Percentiles rank a stretch among this genome's conserved stretches.
Conservation (phyloP, 2,113 vertebrate species). For the Peromyscus polionotus region DNA sequence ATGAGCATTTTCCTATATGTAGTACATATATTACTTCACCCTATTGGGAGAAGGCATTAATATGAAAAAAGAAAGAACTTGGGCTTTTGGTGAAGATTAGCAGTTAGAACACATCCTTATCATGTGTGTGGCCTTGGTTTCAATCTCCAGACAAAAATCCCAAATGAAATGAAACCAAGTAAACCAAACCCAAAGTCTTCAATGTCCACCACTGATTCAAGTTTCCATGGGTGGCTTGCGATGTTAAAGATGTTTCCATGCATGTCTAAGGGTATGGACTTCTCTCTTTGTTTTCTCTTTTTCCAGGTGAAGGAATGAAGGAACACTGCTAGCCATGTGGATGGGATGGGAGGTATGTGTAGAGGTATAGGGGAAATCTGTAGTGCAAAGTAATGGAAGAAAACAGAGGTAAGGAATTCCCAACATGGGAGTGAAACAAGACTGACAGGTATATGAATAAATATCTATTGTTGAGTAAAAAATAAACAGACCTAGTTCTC, state of each 20-base stretch:
- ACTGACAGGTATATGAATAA: not conserved
- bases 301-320: not conserved
- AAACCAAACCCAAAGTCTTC: not conserved
- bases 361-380: not conserved
- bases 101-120: not conserved
- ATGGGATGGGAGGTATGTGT: not conserved
- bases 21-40: not conserved
- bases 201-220: not conserved
- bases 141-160: not conserved
- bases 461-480: constrained; percentile 2
- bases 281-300: not conserved
- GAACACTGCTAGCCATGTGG: not conserved
- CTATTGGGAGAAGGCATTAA: not conserved
- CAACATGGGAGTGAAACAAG: not conserved
- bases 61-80: not conserved
- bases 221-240: not conserved
- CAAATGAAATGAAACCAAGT: not conserved
- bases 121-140: not conserved
- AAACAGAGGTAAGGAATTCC: not conserved
- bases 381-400: not conserved
- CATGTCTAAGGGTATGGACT: not conserved
- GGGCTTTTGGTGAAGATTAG: not conserved
- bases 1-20: not conserved
- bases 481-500: not conserved
- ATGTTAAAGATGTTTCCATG: not conserved